Percentiles rank a stretch among this genome's conserved stretches.
Evolutionary conservation across 2,113 vertebrate genomes (phyloP).

Genomic region (Stictonetta naevosa): DNA sequence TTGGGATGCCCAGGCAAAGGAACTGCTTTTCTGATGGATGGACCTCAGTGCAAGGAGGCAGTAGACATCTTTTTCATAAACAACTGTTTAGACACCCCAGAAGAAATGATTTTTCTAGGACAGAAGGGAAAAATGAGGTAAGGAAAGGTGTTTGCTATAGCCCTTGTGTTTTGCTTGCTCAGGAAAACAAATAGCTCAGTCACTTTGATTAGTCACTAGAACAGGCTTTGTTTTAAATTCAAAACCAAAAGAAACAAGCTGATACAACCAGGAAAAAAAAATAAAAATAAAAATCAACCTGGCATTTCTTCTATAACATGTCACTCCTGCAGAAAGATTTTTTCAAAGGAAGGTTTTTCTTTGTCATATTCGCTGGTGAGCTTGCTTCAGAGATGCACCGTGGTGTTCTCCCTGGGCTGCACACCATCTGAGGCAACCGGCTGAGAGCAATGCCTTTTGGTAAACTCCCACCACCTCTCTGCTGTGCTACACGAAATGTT

Average conservation of each 20-base stretch:
- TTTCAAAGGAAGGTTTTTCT: neutral
- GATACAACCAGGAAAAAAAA: neutral
- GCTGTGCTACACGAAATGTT: neutral
- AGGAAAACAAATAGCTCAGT: neutral
- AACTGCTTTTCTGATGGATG: neutral
- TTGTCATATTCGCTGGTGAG: neutral
- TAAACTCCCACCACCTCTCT: neutral
- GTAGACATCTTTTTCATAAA: neutral
- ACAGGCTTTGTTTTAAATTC: neutral
- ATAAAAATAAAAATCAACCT: neutral
- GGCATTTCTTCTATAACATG: neutral
- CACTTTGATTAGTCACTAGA: neutral
- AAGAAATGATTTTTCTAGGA: neutral
- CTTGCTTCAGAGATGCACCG: neutral
- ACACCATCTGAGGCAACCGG: neutral
- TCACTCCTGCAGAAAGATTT: neutral
- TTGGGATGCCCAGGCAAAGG: neutral
- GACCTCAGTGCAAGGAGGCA: neutral
- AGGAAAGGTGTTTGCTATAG: neutral
- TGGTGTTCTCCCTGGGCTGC: neutral
- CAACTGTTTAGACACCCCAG: neutral
- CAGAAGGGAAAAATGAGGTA: neutral
- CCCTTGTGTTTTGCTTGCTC: neutral
- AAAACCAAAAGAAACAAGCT: neutral
- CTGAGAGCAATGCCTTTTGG: rapidly evolving